Evolutionary conservation across 2,888 invertebrate genomes (phyloP).

Genomic region (Paralinhomoeus sp.): DNA sequence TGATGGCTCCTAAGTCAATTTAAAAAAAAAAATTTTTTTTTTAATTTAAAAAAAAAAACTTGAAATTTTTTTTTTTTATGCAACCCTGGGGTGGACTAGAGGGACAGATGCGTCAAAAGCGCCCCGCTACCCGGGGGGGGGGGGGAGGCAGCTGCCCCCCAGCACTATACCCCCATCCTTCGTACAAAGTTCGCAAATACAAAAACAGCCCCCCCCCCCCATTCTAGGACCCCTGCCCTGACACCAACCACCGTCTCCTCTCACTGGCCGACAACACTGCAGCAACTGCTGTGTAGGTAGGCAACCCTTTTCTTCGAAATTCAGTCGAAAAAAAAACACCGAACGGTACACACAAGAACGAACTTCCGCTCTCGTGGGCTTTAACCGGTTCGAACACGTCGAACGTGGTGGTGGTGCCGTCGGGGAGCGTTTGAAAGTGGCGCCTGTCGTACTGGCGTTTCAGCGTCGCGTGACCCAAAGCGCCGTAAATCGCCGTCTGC

Average conservation of each 20-base stretch:
- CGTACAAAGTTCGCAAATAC: too few species aligned
- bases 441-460: slow-evolving; percentile 68
- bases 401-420: slow-evolving; percentile 70
- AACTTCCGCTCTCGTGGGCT: slow-evolving; percentile 26
- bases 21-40: too few species aligned
- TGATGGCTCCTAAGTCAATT: too few species aligned
- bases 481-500: slow-evolving; percentile 69
- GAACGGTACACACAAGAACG: neutral
- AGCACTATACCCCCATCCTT: too few species aligned
- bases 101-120: too few species aligned
- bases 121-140: too few species aligned
- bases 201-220: neutral
- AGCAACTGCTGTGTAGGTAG: too few species aligned
- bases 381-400: slow-evolving; percentile 63
- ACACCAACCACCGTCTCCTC: neutral
- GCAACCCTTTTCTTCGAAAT: neutral
- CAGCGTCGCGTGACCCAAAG: slow-evolving; percentile 47
- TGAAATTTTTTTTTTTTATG: too few species aligned
- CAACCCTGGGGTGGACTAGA: too few species aligned
- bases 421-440: slow-evolving; percentile 40
- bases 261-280: neutral
- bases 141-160: too few species aligned
- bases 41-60: too few species aligned
- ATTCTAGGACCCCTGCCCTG: neutral
- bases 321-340: neutral